phyloP scores from a whole-genome alignment of 2,888 invertebrate species.

The Lithodes maja region DNA sequence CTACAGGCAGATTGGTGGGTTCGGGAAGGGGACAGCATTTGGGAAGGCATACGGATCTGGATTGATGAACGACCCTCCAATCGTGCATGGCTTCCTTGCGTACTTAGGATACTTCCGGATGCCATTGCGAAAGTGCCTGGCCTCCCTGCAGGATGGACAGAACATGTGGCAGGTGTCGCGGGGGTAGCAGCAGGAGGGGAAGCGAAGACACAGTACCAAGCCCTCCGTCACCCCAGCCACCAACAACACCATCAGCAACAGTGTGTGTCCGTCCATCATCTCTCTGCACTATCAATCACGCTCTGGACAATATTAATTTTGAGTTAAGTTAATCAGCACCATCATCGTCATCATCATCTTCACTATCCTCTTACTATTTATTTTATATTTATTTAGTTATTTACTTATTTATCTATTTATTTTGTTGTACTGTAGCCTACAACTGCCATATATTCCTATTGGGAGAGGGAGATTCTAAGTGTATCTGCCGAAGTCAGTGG shows the following conservation, averaged over 20 bases:
- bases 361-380: too few relatives aligned
- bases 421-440: too few relatives aligned
- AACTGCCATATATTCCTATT: too few relatives aligned
- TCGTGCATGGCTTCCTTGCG: slow-evolving; percentile 6
- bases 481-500: too few relatives aligned
- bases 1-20: slow-evolving; percentile 44
- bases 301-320: not conserved
- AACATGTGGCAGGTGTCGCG: slow-evolving; percentile 46
- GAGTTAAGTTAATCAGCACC: not conserved
- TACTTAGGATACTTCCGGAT: slow-evolving; percentile 38
- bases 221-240: not conserved
- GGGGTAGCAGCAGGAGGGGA: slow-evolving; percentile 57
- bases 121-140: slow-evolving; percentile 39
- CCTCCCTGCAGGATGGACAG: slow-evolving; percentile 56
- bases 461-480: too few relatives aligned
- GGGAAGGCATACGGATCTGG: slow-evolving; percentile 52
- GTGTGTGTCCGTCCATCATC: not conserved
- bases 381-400: too few relatives aligned
- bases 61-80: slow-evolving; percentile 31
- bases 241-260: slow-evolving; percentile 4
- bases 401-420: too few relatives aligned
- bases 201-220: slow-evolving; percentile 47
- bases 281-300: not conserved
- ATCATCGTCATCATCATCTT: too few relatives aligned
- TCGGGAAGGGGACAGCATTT: slow-evolving; percentile 19